Evolutionary conservation across 1,140 invertebrate genomes (phyloP), one percentile per base, ranked within the genome.

Genomic region (Cryptotermes secundus): DNA sequence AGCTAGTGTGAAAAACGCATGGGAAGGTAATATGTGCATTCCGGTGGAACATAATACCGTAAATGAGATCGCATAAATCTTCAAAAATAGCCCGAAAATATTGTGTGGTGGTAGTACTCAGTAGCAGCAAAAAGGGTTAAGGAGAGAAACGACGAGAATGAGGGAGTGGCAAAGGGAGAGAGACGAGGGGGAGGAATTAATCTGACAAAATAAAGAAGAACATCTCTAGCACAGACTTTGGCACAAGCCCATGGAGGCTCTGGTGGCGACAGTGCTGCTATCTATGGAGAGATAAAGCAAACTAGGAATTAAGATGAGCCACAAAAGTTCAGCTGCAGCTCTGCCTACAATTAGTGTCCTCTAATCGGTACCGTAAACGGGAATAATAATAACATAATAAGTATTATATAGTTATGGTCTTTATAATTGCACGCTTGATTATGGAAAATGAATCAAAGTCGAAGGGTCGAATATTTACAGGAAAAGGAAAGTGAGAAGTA

Each of bases 11-110:
- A 82, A 84, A 84, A 84, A 85, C 80, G 79, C 80, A 82, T 83
- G 83, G 80, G 72, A 82, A 82, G 85, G 83, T 86, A 86, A 86
- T 86, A 86, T 82, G 83, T 86, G 85, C 85, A 86, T 84, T 86
- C 85, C 85, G 72, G 83, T 82, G 85, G 85, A 86, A 86, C 85
- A 84, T 84, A 86, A 86, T 84, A 80, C 85, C 85, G 45, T 79
- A 84, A 86, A 84, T 86, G 83, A 84, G 80, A 84, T 36, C 34
- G 42, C 83, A 86, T 86, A 86, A 86, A 85, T 86, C 83, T 84
- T 49, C 34, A 49, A 85, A 82, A 86, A 86, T 81, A 86, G 65
- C 83, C 42, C n/a, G 83, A 80, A 83, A 86, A 85, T 85, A 82
- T 85, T 85, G 85, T 84, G 83, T 31, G 83, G 42, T 83, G 83